phyloP scores from a whole-genome alignment of 2,797 vertebrate species.

The Mycteria americana region DNA sequence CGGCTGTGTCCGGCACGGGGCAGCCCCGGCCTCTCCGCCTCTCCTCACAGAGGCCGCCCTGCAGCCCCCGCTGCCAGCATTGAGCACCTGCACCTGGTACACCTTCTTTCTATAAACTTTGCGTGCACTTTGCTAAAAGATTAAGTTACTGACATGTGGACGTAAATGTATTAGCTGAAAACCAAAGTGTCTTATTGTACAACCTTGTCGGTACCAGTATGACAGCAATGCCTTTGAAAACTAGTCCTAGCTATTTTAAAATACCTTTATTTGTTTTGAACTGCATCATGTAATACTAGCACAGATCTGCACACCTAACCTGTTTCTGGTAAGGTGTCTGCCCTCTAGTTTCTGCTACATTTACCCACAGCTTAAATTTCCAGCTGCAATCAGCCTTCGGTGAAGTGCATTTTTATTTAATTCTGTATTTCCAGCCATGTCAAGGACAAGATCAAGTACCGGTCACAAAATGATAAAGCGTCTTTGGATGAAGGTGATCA shows the following conservation, averaged over 20 bases:
- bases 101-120: not conserved
- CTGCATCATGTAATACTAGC: not conserved
- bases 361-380: not conserved
- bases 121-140: not conserved
- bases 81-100: accelerated
- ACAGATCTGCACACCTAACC: not conserved
- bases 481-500: not conserved
- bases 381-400: not conserved
- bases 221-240: not conserved
- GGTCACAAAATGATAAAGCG: not conserved
- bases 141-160: not conserved
- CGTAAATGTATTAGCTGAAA: not conserved
- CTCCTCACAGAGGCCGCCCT: not conserved
- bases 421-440: not conserved
- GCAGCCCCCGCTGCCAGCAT: accelerated
- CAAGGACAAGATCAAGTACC: not conserved
- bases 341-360: not conserved
- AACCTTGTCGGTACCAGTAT: not conserved
- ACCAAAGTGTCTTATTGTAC: not conserved
- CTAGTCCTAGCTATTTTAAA: not conserved
- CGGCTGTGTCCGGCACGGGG: accelerated
- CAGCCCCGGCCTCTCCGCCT: not conserved
- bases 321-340: not conserved
- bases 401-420: not conserved
- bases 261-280: not conserved